phyloP scores from a whole-genome alignment of 92 coral and sea anemone genomes.

The Pocillopora grandis region DNA sequence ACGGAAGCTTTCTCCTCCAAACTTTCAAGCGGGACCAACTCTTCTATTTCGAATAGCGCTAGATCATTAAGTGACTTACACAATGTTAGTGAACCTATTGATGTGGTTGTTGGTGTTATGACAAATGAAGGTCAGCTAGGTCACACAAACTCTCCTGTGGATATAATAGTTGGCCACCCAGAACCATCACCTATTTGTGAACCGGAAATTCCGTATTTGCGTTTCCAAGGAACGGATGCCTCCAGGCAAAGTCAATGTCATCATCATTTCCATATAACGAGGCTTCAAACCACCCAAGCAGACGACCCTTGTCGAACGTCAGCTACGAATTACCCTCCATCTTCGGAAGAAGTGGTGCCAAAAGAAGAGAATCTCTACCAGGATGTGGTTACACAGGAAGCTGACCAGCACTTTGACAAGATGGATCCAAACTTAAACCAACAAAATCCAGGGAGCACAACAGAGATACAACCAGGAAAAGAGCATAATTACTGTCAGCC shows the following conservation, averaged over 20 bases:
- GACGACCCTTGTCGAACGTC: not conserved
- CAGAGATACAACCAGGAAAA: not conserved
- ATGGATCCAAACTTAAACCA: not conserved
- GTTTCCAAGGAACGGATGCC: not conserved
- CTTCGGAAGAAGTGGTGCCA: not conserved
- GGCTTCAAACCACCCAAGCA: not conserved
- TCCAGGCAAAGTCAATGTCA: conserved; percentile 9
- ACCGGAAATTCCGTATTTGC: conserved; percentile 4
- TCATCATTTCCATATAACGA: not conserved
- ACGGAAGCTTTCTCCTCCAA: conserved; percentile 23
- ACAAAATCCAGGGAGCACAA: not conserved
- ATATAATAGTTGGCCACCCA: not conserved
- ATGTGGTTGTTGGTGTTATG: conserved; percentile 6
- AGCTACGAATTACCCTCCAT: not conserved
- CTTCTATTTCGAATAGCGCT: conserved; percentile 16
- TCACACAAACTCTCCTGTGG: conserved; percentile 23
- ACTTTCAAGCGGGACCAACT: conserved; percentile 19
- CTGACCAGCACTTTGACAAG: not conserved
- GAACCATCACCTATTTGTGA: not conserved
- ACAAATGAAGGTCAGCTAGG: conserved; percentile 3
- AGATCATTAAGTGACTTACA: conserved; percentile 16
- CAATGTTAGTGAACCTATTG: conserved; percentile 27
- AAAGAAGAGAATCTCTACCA: not conserved
- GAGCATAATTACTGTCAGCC: not conserved
- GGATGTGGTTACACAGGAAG: not conserved